phyloP scores from a whole-genome alignment of 2,888 invertebrate species.

The Thalpophila matura region DNA sequence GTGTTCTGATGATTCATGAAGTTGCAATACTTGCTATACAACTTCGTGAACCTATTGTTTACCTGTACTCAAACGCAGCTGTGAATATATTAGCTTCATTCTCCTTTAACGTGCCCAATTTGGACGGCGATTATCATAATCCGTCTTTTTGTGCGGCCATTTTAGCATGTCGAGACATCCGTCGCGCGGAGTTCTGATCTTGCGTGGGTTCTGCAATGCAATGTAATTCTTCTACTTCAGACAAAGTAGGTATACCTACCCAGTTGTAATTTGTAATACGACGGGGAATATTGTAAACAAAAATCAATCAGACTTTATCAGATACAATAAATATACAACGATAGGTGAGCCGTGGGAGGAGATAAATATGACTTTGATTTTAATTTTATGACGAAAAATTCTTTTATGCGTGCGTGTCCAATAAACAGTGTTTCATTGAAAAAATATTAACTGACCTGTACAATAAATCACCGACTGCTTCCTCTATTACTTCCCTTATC shows the following conservation, averaged over 20 bases:
- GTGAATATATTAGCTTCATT: conserved; percentile 61
- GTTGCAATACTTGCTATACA: conserved; percentile 54
- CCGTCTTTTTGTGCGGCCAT: conserved; percentile 47
- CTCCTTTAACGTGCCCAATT: conserved; percentile 54
- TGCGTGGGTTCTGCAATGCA: conserved; percentile 33
- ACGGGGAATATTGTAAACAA: conserved; percentile 39
- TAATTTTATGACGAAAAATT: conserved; percentile 42
- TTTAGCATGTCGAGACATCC: conserved; percentile 50
- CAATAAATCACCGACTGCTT: conserved; percentile 76
- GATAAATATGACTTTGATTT: conserved; percentile 54
- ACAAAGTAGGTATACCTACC: not conserved
- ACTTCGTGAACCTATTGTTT: conserved; percentile 57
- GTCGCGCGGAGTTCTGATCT: conserved; percentile 34
- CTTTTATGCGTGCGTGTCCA: conserved; percentile 52
- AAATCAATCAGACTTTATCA: conserved; percentile 54
- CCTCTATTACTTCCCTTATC: conserved; percentile 84
- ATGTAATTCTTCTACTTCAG: conserved; percentile 29
- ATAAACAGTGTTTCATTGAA: conserved; percentile 71
- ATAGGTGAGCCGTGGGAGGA: conserved; percentile 47
- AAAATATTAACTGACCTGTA: conserved; percentile 71
- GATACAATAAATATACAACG: conserved; percentile 50
- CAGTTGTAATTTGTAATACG: conserved; percentile 3
- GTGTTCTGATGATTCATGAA: conserved; percentile 73
- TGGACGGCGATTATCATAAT: conserved; percentile 59
- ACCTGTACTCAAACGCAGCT: conserved; percentile 57